Percentiles rank a stretch among this genome's conserved stretches.
These are phyloP conservation scores for Ailuropoda melanoleuca DNA, from an alignment of 2,113 vertebrate genomes.

Conservation along the genomic window DNA sequence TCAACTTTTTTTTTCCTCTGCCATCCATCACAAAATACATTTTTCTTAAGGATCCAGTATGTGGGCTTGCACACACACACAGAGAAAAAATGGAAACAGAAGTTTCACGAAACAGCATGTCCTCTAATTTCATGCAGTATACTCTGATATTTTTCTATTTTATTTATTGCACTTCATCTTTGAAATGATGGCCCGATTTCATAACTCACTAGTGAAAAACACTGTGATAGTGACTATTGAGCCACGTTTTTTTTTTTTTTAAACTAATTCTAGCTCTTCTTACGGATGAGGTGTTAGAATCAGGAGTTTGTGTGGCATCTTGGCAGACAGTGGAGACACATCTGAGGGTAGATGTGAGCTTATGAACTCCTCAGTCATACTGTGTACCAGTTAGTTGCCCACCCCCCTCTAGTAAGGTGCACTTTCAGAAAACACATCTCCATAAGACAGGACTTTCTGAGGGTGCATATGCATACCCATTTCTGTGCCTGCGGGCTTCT, in stretches of 20 bases:
- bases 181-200: conserved; percentile 12
- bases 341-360: not conserved
- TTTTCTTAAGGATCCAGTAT: not conserved
- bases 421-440: not conserved
- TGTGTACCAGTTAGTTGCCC: not conserved
- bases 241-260: not conserved
- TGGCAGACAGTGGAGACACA: not conserved
- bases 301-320: not conserved
- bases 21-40: not conserved
- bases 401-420: not conserved
- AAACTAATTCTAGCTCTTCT: not conserved
- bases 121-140: not conserved
- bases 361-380: not conserved
- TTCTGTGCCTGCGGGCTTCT: not conserved
- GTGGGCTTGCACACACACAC: not conserved
- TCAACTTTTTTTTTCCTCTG: not conserved
- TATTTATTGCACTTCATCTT: not conserved
- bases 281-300: not conserved
- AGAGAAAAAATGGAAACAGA: not conserved
- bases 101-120: not conserved
- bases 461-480: not conserved
- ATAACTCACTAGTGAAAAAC: not conserved
- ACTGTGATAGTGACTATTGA: not conserved
- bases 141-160: not conserved
- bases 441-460: not conserved